Evolutionary conservation across 1,140 invertebrate species (phyloP), one percentile per base, ranked within the genome.

Genomic region (Plectrocnemia conspersa): DNA sequence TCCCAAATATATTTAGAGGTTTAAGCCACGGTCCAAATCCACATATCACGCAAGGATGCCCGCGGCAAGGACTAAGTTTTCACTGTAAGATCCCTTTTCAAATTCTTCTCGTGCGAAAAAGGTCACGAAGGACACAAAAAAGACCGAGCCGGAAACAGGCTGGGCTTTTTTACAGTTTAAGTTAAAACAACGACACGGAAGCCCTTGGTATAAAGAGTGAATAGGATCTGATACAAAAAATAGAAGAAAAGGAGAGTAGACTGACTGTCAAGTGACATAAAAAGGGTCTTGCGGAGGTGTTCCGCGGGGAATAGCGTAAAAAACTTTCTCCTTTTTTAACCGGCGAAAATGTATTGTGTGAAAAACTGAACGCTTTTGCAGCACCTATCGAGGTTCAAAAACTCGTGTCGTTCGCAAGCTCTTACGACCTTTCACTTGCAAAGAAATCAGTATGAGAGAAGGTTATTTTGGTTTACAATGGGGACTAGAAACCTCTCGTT

Each of bases 221-320:
- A 50, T 50, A 35, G 47, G 32, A 13, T 27, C 38, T 47, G 27
- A 47, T 47, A 47, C 45, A 6, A 38, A 15, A 16, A 42, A 19
- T 10, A 6, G 16, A 22, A 38, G 22, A 50, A 23, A 32, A 47
- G 18, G 33, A 18, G 32, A 50, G 25, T 38, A 50, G 47, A 50
- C 47, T 50, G 47, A 50, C 47, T 50, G 47, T 50, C 47, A 50
- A 50, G 47, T 38, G 47, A 50, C 47, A 50, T 50, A 50, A 50
- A 50, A 50, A 50, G 47, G 47, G 47, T 50, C 45, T 50, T 38
- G 33, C 35, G 11, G 47, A 50, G 47, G 32, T 38, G 47, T 50
- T 15, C 11, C 2, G 18, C 24, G 40, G 21, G 42, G 23, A 21
- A n/a, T n/a, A n/a, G n/a, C n/a, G n/a, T n/a, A n/a, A n/a, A n/a